These are phyloP conservation scores for Pluvialis apricaria DNA, from an alignment of 2,113 vertebrate genomes.

Conservation along the genomic window DNA sequence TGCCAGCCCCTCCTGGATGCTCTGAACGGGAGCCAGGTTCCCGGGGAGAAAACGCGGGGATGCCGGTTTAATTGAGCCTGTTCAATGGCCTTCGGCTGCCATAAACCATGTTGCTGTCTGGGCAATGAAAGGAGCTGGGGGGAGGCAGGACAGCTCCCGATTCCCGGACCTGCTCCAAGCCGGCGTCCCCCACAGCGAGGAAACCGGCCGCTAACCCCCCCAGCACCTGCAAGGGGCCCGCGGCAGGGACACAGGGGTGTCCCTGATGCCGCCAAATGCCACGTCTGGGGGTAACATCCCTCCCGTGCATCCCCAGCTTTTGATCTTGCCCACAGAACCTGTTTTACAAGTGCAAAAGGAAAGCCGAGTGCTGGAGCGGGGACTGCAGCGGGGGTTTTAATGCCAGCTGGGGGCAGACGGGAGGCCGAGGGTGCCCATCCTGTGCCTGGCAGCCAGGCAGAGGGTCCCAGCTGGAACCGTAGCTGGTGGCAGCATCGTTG, in stretches of 20 bases:
- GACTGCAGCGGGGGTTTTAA: not conserved
- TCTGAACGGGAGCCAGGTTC: conserved; percentile 54
- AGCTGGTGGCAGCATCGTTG: not conserved
- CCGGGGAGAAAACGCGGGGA: not conserved
- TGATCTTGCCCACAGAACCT: not conserved
- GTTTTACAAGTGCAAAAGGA: not conserved
- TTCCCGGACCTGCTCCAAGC: not conserved
- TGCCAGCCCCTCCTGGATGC: conserved; percentile 36
- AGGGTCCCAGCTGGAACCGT: not conserved
- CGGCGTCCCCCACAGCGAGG: rapidly evolving
- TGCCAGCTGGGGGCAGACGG: not conserved
- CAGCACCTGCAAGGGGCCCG: not conserved
- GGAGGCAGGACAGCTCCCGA: not conserved
- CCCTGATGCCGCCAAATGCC: not conserved
- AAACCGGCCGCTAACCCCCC: not conserved
- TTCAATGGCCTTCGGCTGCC: conserved; percentile 18
- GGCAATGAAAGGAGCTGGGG: conserved; percentile 9
- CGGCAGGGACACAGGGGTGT: rapidly evolving
- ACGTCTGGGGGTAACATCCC: rapidly evolving
- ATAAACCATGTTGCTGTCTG: conserved; percentile 49
- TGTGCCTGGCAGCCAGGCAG: not conserved
- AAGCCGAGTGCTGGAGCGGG: not conserved
- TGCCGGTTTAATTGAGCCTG: not conserved
- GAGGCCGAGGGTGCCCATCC: not conserved
- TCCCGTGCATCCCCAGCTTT: rapidly evolving